phyloP scores from a whole-genome alignment of 2,888 invertebrate species.

The Candidula unifasciata region DNA sequence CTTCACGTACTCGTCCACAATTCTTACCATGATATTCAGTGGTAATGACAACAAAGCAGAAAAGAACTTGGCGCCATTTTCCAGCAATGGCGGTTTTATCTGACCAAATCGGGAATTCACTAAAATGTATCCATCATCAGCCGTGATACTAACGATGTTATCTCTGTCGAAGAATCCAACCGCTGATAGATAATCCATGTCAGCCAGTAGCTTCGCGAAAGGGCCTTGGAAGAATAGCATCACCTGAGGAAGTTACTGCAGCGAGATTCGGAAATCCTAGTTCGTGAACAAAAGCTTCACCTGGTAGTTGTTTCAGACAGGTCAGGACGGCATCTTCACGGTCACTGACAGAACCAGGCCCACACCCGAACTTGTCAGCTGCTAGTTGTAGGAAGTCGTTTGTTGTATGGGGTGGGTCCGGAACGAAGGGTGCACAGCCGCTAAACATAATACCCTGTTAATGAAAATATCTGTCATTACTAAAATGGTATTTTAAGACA shows the following conservation, averaged over 20 bases:
- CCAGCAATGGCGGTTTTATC: not conserved
- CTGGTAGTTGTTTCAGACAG: not conserved
- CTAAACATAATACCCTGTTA: slow-evolving; percentile 6
- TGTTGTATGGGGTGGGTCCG: not conserved
- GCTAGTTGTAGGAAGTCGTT: not conserved
- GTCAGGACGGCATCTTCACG: not conserved
- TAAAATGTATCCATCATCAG: not conserved
- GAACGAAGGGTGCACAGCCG: not conserved
- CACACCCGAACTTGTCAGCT: not conserved
- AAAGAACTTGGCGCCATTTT: not conserved
- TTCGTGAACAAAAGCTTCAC: not conserved
- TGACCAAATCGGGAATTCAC: not conserved
- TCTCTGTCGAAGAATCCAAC: not conserved
- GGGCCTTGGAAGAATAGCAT: not conserved
- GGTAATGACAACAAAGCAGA: not conserved
- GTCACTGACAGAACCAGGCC: not conserved
- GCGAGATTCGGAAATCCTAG: not conserved
- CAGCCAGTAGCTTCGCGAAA: not conserved
- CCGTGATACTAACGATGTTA: not conserved
- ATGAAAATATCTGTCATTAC: too few relatives aligned
- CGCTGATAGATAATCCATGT: not conserved
- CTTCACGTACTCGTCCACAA: not conserved
- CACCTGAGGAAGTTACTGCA: not conserved
- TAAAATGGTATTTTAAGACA: too few relatives aligned
- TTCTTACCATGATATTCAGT: not conserved